Conservation (phyloP, 2,113 vertebrate genomes). For the Haplochromis burtoni region DNA sequence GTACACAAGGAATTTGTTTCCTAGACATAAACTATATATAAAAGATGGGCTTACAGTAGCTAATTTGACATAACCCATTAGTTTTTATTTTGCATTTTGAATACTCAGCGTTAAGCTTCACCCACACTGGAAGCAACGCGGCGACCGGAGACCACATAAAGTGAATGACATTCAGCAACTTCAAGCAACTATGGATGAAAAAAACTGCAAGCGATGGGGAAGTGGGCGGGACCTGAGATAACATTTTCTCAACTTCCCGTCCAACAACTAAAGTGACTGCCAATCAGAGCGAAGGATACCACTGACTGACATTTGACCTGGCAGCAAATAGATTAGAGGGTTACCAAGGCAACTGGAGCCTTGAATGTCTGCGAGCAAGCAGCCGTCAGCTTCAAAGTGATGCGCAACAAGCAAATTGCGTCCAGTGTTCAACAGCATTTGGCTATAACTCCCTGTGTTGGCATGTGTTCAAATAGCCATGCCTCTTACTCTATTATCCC, state of each 20-base stretch:
- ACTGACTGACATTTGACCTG: not conserved
- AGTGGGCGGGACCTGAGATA: not conserved
- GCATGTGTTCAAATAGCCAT: not conserved
- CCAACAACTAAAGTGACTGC: not conserved
- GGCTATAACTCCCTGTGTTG: not conserved
- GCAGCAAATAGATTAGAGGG: not conserved
- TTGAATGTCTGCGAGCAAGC: accelerated
- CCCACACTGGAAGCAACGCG: not conserved
- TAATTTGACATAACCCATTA: accelerated
- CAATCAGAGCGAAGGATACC: accelerated
- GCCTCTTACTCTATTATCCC: accelerated
- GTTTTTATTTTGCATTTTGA: not conserved
- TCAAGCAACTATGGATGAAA: not conserved
- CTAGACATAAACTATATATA: not conserved
- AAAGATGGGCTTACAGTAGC: not conserved
- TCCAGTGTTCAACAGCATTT: not conserved
- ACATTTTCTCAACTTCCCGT: accelerated
- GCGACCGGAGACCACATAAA: not conserved
- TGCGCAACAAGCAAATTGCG: accelerated
- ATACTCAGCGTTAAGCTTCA: not conserved
- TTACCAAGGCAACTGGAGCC: not conserved
- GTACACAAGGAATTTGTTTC: not conserved
- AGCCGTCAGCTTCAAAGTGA: not conserved
- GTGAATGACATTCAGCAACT: accelerated
- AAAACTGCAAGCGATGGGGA: accelerated